Percentiles rank a stretch among this genome's conserved stretches.
These are phyloP conservation scores for Chaetodon trifascialis DNA, from an alignment of 2,113 vertebrate genomes.

Conservation along the genomic window DNA sequence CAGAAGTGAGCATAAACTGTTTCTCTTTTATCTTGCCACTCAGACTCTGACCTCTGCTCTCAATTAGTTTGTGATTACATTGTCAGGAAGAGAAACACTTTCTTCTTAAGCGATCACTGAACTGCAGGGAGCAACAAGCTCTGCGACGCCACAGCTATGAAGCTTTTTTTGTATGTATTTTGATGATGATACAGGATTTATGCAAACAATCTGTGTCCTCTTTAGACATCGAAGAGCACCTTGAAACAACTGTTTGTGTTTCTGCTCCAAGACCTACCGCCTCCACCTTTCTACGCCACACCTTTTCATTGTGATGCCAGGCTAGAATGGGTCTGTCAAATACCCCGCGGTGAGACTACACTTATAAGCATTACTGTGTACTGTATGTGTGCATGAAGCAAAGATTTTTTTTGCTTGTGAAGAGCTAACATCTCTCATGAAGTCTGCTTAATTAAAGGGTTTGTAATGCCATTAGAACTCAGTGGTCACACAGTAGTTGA, in stretches of 20 bases:
- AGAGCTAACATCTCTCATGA: neutral
- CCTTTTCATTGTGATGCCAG: conserved; percentile 92
- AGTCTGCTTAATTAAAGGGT: neutral
- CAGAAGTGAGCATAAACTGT: neutral
- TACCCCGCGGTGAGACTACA: conserved; percentile 88
- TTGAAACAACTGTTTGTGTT: conserved; percentile 56
- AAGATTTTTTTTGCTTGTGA: neutral
- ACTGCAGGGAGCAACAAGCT: neutral
- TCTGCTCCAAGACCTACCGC: conserved; percentile 40
- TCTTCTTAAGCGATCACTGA: neutral
- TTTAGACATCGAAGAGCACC: conserved; percentile 72
- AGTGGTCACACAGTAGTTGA: neutral
- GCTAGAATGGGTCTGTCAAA: conserved; percentile 96
- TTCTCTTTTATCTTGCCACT: neutral
- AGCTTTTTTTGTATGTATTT: neutral
- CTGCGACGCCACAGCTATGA: neutral
- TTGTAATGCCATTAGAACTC: neutral
- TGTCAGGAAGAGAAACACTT: neutral
- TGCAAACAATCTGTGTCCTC: conserved; percentile 45
- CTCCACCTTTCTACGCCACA: conserved; percentile 82
- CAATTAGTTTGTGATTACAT: neutral
- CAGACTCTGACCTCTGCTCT: neutral
- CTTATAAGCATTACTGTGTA: neutral
- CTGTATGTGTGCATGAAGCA: neutral
- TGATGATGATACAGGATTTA: neutral